phyloP scores from a whole-genome alignment of 2,888 invertebrate species.

The Phortica magna region DNA sequence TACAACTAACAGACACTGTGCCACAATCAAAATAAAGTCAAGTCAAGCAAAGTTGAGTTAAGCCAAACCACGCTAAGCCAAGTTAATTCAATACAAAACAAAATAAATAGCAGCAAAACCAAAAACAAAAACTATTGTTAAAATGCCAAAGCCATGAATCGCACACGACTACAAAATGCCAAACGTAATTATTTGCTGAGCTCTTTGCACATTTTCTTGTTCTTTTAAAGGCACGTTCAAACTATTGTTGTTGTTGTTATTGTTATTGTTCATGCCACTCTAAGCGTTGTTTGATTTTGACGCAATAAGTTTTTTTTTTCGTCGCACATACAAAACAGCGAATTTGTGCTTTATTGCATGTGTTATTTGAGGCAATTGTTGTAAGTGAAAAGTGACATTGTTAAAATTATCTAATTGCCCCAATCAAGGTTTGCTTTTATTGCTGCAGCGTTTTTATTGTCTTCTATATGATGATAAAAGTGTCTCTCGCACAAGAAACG shows the following conservation, averaged over 20 bases:
- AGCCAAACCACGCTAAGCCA: no score
- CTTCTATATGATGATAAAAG: not conserved
- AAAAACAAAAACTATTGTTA: not conserved
- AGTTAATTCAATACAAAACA: no score
- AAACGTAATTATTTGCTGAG: not conserved
- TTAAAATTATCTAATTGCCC: not conserved
- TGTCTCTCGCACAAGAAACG: not conserved
- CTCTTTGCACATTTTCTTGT: not conserved
- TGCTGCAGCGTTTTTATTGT: not conserved
- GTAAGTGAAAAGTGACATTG: not conserved
- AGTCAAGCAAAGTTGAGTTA: no score
- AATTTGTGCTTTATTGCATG: not conserved
- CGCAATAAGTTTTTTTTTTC: not conserved
- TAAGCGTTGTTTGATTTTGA: not conserved
- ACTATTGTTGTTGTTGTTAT: not conserved
- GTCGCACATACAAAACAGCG: not conserved
- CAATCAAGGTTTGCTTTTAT: not conserved
- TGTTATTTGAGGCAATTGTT: not conserved
- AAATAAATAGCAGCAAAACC: not conserved
- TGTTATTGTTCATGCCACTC: not conserved
- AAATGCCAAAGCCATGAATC: not conserved
- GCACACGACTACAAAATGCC: not conserved
- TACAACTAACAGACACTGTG: not conserved
- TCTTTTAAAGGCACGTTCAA: not conserved
- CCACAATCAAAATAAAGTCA: not conserved